Evolutionary conservation across 2,797 vertebrate genomes (phyloP).

Genomic region (Numenius phaeopus): DNA sequence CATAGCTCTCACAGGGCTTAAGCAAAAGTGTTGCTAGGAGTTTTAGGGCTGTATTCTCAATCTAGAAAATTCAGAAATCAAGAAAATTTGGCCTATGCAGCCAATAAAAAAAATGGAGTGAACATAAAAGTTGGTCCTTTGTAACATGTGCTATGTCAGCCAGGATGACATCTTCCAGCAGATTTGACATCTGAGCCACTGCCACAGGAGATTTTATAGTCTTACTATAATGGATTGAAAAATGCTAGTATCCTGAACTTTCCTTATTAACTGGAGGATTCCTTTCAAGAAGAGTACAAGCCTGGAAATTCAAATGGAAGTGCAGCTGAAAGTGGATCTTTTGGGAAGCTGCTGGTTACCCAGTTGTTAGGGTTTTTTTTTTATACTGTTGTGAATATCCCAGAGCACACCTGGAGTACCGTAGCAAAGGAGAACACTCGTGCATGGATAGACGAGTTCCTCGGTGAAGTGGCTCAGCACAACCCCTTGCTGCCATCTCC

Average conservation of each 20-base stretch:
- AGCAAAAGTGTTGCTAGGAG: neutral
- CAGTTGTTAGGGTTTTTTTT: neutral
- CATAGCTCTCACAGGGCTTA: neutral
- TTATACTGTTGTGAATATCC: neutral
- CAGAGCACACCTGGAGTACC: neutral
- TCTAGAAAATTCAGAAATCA: neutral
- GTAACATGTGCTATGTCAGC: neutral
- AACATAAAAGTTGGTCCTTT: neutral
- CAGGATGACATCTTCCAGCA: neutral
- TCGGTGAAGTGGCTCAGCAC: neutral
- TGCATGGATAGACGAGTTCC: neutral
- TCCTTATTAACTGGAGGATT: neutral
- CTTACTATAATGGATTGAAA: neutral
- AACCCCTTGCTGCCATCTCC: neutral
- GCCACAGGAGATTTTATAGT: neutral
- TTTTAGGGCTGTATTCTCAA: neutral
- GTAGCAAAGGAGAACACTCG: neutral
- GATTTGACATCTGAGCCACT: neutral
- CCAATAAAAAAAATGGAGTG: neutral
- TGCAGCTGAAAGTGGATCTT: neutral
- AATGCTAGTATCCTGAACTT: neutral
- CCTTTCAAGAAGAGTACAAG: neutral
- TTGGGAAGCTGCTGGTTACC: neutral
- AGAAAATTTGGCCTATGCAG: neutral
- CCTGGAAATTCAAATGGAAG: neutral